Evolutionary conservation across 2,113 vertebrate species (phyloP), one percentile per base, ranked within the genome.

Genomic region (Oriolus oriolus): DNA sequence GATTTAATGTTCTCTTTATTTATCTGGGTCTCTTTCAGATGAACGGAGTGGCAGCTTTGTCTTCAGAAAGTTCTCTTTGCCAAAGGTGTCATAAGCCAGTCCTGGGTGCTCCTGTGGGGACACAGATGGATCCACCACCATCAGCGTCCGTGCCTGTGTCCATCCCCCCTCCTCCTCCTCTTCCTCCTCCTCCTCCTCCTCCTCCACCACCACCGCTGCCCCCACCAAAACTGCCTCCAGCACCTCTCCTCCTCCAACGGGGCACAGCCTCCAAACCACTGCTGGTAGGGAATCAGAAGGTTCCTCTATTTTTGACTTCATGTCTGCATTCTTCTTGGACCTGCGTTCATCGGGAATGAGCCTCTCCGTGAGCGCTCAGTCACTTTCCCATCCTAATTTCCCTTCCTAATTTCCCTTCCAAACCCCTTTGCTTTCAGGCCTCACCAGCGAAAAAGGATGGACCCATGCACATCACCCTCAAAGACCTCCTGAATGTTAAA

Each of bases 401-500:
- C 30, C 13, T 70, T 56, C 47, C 68, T 59, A 0, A 84, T 75
- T 54, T 75, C 64, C 18, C 11, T 84, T 93, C 74, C 79, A 31
- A 82, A 64, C 9, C 33, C 31, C 15, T 37, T 30, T 84, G 24
- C 94, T 64, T 92, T 71, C 91, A 98, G 98, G 76, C 63, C 30
- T 49, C 39, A 3, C 24, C 93, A 3, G 63, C 86, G 66, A 97
- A 98, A 91, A 95, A 91, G 44, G 97, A 98, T 30, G 93, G 78
- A 27, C 97, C 96, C 1, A 61, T 97, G 94, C 97, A 98, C 30
- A 96, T 99, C 97, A 98, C 98, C 30, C 94, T 98, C 89, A 98
- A 96, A 88, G 98, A 99, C 84, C 97, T 99, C 54, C 97, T 98
- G 63, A 97, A 97, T n/a, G 98, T 99, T 22, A 98, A 98, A 91